phyloP scores from a whole-genome alignment of 2,797 vertebrate genomes.

The Protosalanx chinensis region DNA sequence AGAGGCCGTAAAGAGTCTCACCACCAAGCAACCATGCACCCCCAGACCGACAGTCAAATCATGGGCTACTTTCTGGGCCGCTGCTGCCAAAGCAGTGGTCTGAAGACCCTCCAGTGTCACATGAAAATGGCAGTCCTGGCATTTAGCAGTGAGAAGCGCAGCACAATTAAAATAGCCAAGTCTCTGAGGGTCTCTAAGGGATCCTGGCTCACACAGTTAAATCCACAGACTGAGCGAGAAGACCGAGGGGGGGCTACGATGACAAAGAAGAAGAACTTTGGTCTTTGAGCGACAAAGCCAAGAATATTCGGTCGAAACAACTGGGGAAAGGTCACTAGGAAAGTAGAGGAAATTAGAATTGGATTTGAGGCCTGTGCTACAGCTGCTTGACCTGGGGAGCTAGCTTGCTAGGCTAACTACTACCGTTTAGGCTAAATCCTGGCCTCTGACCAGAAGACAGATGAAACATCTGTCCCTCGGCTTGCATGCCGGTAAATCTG shows the following conservation, averaged over 20 bases:
- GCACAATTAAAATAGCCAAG: neutral
- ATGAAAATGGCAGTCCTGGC: neutral
- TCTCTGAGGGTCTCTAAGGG: neutral
- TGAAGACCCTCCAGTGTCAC: slow-evolving; percentile 22
- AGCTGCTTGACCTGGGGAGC: slow-evolving; percentile 4
- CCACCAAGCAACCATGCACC: slow-evolving; percentile 37
- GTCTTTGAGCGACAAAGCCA: neutral
- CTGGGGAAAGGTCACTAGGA: neutral
- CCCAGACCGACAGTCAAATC: slow-evolving; percentile 32
- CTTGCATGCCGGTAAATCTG: slow-evolving; percentile 21
- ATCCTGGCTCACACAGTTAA: neutral
- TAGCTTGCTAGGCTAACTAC: neutral
- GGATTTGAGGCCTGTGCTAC: neutral
- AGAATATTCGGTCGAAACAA: neutral
- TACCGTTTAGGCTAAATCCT: neutral
- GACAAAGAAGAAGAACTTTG: neutral
- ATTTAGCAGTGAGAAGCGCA: neutral
- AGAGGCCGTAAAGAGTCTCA: slow-evolving; percentile 31
- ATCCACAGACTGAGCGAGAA: neutral
- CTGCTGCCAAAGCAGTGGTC: slow-evolving; percentile 15
- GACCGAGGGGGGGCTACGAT: neutral
- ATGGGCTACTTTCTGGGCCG: slow-evolving; percentile 18
- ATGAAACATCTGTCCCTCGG: slow-evolving; percentile 22
- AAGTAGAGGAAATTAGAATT: neutral
- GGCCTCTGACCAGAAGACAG: slow-evolving; percentile 8